Percentiles rank a stretch among this genome's conserved stretches.
Conservation (phyloP, 2,797 vertebrate genomes). For the Agapornis canus region DNA sequence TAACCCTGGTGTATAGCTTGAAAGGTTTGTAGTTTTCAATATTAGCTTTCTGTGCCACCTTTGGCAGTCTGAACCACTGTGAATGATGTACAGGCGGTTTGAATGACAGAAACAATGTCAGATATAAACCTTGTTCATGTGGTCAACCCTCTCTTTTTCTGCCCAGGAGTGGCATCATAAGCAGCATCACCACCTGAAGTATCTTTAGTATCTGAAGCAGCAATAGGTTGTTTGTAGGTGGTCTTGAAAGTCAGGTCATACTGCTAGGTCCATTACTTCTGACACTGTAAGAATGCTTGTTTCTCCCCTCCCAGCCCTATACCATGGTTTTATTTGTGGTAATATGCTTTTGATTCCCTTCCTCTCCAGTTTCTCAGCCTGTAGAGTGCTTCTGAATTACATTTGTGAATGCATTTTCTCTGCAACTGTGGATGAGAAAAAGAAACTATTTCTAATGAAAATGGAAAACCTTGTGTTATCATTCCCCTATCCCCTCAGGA, state of each 20-base stretch:
- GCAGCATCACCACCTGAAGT: not conserved
- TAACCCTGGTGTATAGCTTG: not conserved
- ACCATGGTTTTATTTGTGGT: not conserved
- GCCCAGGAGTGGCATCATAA: not conserved
- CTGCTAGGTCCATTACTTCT: not conserved
- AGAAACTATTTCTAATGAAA: not conserved
- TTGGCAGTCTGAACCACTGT: not conserved
- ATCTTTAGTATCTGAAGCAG: not conserved
- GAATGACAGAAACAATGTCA: not conserved
- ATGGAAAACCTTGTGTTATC: not conserved
- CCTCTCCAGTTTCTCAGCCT: not conserved
- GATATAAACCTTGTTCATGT: not conserved
- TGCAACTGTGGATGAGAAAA: not conserved
- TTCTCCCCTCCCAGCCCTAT: fast-evolving
- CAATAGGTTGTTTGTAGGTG: not conserved
- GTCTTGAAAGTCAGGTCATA: not conserved
- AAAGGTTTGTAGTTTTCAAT: not conserved
- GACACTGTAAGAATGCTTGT: not conserved
- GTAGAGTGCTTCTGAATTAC: not conserved
- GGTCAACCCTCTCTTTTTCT: not conserved
- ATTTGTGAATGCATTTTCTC: not conserved
- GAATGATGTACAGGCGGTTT: not conserved
- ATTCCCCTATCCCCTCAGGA: not conserved
- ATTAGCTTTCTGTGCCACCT: not conserved
- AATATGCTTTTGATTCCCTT: not conserved